Percentiles rank a stretch among this genome's conserved stretches.
Conservation (phyloP, 2,113 vertebrate species). For the Platichthys flesus region DNA sequence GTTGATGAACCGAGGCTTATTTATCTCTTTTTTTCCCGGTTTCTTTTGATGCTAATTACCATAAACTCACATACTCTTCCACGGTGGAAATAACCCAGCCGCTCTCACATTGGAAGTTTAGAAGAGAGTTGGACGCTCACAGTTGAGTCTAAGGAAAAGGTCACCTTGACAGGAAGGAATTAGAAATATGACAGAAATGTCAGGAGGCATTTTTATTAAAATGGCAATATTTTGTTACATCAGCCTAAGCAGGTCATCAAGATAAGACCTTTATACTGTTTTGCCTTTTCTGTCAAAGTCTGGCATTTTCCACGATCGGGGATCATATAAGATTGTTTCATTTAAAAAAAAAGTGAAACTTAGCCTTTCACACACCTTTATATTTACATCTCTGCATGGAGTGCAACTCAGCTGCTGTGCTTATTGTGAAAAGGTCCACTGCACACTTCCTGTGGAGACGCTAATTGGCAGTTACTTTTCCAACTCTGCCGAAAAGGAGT, state of each 20-base stretch:
- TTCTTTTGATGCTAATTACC: conserved; percentile 2
- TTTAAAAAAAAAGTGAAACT: conserved; percentile 21
- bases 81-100: conserved; percentile 5
- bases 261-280: conserved; percentile 77
- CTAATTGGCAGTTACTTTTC: conserved; percentile 10
- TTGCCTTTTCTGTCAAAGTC: conserved; percentile 70
- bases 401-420: not conserved
- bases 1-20: not conserved
- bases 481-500: not conserved
- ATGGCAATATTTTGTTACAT: conserved; percentile 80
- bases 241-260: conserved; percentile 77
- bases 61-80: not conserved
- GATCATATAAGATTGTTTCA: conserved; percentile 33
- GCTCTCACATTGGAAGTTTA: conserved; percentile 33
- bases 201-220: conserved; percentile 80
- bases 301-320: conserved; percentile 69
- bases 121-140: conserved; percentile 56
- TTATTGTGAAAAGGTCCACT: conserved; percentile 1
- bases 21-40: not conserved
- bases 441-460: not conserved
- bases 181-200: conserved; percentile 78
- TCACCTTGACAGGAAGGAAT: conserved; percentile 77
- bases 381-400: conserved; percentile 7
- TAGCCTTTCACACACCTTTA: conserved; percentile 23
- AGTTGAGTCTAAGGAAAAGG: conserved; percentile 73